Base-by-base conservation (phyloP, 2,888 invertebrate genomes). In the Pomacea canaliculata region DNA sequence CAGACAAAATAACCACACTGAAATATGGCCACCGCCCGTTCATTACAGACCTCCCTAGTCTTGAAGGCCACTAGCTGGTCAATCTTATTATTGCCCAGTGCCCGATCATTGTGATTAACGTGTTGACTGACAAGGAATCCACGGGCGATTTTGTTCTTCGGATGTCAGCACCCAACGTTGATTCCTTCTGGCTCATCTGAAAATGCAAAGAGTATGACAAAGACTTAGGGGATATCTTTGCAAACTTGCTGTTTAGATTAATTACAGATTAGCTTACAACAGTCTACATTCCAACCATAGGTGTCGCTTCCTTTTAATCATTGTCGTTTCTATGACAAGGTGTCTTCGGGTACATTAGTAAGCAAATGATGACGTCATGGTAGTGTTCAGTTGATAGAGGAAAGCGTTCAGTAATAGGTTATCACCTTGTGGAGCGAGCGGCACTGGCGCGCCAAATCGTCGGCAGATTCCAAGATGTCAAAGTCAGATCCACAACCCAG, bases 31-130 rank as follows among this genome's bases (percentile, higher is more conserved):
- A 51, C 71, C 37, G 12, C 71, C 78, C 71, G 71, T 71, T 37
- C 37, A 37, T 5, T 37, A 37, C 37, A 37, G 5, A 37, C 37
- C 37, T 37, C 37, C 27, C 62, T 73, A 5, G 78, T 78, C 67
- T 74, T 78, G 74, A 78, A 78, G 59, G 78, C 78, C 18, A 78
- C 70, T 46, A 75, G 51, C 70, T 71, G 74, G 16, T 74, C 74
- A 9, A 51, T 67, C 27, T 68, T 46, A 70, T 78, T 74, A 16
- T 71, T 68, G 13, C 78, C 78, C 23, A 78, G 74, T n/a, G 74
- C 70, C 70, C 68, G 48, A 78, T 71, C 68, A 78, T 60, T 60
- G 70, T 74, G 49, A 78, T 48, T 56, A 78, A 74, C 12, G 78
- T 78, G 71, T 59, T 71, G 46, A 78, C 73, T 19, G 66, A 66